phyloP scores from a whole-genome alignment of 1,140 invertebrate species.

The Coelopa frigida region DNA sequence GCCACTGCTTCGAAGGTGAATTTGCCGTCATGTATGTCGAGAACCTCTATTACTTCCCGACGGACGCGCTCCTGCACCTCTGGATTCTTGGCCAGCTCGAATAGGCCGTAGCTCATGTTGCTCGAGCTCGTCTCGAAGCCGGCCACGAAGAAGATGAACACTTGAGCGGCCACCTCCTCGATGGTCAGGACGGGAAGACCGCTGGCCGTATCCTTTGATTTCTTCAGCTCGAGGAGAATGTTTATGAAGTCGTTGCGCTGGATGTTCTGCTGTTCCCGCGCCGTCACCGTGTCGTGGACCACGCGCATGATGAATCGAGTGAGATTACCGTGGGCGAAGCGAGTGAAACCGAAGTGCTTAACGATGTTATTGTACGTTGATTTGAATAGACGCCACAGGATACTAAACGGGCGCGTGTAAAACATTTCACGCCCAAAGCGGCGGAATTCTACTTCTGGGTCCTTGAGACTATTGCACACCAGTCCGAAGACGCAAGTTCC shows the following conservation, averaged over 20 bases:
- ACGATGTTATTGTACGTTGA: not conserved
- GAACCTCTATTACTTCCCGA: constrained; percentile 46
- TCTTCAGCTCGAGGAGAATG: constrained; percentile 48
- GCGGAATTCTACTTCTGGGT: constrained; percentile 47
- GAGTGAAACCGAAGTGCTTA: constrained; percentile 6
- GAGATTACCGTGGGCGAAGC: constrained; percentile 37
- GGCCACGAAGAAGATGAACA: constrained; percentile 50
- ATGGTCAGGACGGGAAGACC: constrained; percentile 1
- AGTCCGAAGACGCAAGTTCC: constrained; percentile 25
- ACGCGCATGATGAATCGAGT: constrained; percentile 43
- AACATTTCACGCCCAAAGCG: constrained; percentile 37
- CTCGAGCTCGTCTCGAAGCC: constrained; percentile 56
- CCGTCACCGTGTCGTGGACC: constrained; percentile 42
- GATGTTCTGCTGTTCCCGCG: constrained; percentile 30
- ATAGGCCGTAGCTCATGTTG: constrained; percentile 45
- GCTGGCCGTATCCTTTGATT: constrained; percentile 16
- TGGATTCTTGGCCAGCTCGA: constrained; percentile 48
- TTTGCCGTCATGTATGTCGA: constrained; percentile 31
- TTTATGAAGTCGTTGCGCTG: constrained; percentile 52
- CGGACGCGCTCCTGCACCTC: constrained; percentile 47
- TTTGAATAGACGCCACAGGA: not conserved
- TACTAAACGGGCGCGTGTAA: not conserved
- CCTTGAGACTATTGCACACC: constrained; percentile 5
- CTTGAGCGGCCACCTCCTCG: constrained; percentile 40
- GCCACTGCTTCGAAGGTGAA: constrained; percentile 35